Percentiles rank a stretch among this genome's conserved stretches.
Conservation (phyloP, 2,888 invertebrate species). For the Calliopum simillimum region DNA sequence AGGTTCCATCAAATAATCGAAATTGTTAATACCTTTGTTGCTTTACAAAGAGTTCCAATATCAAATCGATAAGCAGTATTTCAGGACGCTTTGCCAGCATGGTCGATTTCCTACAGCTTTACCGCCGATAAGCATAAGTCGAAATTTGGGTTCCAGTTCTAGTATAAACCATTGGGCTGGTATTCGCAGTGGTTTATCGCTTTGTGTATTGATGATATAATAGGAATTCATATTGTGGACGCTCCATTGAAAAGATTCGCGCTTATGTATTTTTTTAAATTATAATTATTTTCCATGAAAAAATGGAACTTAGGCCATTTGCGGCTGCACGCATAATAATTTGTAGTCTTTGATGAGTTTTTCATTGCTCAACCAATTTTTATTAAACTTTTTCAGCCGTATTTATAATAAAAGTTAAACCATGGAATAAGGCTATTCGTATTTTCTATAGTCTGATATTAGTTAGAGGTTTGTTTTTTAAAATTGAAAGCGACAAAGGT, state of each 20-base stretch:
- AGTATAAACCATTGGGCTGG: conserved; percentile 56
- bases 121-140: conserved; percentile 78
- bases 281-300: too few species aligned
- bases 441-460: too few species aligned
- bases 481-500: too few species aligned
- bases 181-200: conserved; percentile 48
- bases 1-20: conserved; percentile 53
- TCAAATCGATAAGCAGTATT: conserved; percentile 88
- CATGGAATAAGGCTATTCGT: too few species aligned
- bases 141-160: conserved; percentile 52
- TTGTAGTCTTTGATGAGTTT: too few species aligned
- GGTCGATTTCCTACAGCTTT: conserved; percentile 91
- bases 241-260: conserved; percentile 60
- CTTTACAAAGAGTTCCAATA: conserved; percentile 85
- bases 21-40: conserved; percentile 64
- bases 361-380: too few species aligned
- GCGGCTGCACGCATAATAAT: too few species aligned
- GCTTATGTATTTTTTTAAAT: conserved; percentile 60
- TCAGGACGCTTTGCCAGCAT: conserved; percentile 69
- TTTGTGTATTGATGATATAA: conserved; percentile 53
- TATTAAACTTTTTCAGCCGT: too few species aligned
- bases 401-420: too few species aligned
- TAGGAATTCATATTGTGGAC: conserved; percentile 55
- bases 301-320: too few species aligned
- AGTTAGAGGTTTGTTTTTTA: too few species aligned